Percentiles rank a stretch among this genome's conserved stretches.
Conservation (phyloP, 2,888 invertebrate species). For the Serripes groenlandicus region DNA sequence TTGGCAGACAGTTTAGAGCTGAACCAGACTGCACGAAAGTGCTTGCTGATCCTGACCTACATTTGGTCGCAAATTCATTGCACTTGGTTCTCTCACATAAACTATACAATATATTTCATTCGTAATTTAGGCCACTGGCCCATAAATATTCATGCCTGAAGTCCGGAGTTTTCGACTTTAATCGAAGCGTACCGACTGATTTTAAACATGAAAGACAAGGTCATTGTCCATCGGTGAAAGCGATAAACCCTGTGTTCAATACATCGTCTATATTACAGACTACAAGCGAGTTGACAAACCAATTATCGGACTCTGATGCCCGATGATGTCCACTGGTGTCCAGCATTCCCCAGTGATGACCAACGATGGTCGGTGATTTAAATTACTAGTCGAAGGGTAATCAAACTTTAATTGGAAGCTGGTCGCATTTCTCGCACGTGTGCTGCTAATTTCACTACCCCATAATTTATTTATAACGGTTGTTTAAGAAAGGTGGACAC, state of each 20-base stretch:
- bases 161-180: no score
- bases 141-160: no score
- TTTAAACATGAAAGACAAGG: no score
- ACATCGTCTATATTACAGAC: not conserved
- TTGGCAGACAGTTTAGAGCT: no score
- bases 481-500: constrained; percentile 37
- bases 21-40: no score
- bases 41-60: no score
- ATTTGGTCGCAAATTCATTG: no score
- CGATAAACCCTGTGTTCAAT: not conserved
- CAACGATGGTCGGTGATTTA: constrained; percentile 15
- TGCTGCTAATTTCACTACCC: constrained; percentile 59
- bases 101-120: no score
- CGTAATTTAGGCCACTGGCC: no score
- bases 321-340: not conserved
- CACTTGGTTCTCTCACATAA: no score
- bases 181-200: no score
- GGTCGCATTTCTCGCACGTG: constrained; percentile 56
- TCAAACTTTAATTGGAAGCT: constrained; percentile 67
- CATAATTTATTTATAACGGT: constrained; percentile 66
- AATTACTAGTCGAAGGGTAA: constrained; percentile 17
- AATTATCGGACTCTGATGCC: constrained; percentile 8
- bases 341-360: not conserved
- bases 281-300: not conserved
- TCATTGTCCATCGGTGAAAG: no score